Base-by-base conservation (phyloP, 30 jellyfish, hydroid and myxozoan genomes). In the Aurelia sp. region DNA sequence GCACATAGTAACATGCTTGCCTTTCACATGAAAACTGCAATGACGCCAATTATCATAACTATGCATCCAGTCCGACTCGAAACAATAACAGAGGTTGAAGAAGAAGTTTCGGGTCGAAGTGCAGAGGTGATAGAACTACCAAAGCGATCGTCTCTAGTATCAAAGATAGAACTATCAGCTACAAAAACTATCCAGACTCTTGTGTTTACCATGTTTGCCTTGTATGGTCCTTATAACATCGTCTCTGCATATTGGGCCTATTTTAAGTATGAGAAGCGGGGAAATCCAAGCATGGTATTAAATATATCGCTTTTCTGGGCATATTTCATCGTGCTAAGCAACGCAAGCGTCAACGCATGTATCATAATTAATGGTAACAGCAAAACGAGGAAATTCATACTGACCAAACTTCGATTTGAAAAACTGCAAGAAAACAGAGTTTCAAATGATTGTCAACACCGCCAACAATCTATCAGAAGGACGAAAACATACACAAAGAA, bases 221-320 rank as follows among this genome's bases (percentile, higher is more conserved):
- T 82, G 9, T 82, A 82, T 78, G 75, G 75, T 13, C 91, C 91
- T 1, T 82, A 82, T 38, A 82, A 82, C 22, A 64, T 82, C 66
- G 69, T 63, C 15, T 52, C 91, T 7, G 60, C 71, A 5, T 66
- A 66, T 16, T 82, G 91, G 91, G 35, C 85, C n/a, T 67, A 82
- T 48, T 67, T 53, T 63, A 82, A 52, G 35, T 68, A 68, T 31
- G 76, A 75, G 21, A 57, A 68, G 33, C 40, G 57, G 7, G 59
- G 3, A 8, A 44, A 69, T 27, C 91, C 91, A 8, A 65, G 73
- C 2, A 16, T 21, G 17, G 55, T 10, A 8, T 35, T 82, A 5
- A 70, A 40, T 38, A 13, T 82, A 2, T 44, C 62, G 10, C 13
- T 74, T 11, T 2, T 82, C 8, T 58, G 77, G 79, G 30, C 91